Conservation (phyloP, 2,113 vertebrate species). For the Smithornis capensis region DNA sequence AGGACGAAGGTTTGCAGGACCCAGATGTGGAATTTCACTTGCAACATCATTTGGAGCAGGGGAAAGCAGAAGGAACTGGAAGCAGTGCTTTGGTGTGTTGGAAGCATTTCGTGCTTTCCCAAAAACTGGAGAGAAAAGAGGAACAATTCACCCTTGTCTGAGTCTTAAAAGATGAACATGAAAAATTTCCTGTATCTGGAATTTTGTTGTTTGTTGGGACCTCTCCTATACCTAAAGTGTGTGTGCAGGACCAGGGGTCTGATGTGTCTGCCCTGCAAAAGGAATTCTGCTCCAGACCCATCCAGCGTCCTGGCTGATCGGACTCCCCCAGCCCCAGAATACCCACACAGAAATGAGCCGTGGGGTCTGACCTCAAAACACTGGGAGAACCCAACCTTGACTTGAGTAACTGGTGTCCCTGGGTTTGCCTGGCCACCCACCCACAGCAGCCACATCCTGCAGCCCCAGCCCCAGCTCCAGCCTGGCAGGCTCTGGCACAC, state of each 20-base stretch:
- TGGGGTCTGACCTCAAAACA: background rate
- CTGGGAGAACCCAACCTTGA: background rate
- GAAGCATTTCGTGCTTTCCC: background rate
- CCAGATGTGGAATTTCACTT: slow-evolving; percentile 43
- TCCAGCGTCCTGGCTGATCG: rapidly evolving
- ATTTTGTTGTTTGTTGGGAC: rapidly evolving
- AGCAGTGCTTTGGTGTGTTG: background rate
- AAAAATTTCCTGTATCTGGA: background rate
- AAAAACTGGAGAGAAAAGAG: background rate
- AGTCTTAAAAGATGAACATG: background rate
- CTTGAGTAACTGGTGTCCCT: background rate
- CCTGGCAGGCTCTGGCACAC: background rate
- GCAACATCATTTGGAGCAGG: slow-evolving; percentile 16
- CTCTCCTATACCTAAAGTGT: background rate
- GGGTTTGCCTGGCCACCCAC: slow-evolving; percentile 21
- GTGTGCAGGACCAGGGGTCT: rapidly evolving
- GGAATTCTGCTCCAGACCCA: background rate
- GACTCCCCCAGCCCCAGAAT: background rate
- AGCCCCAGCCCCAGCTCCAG: background rate
- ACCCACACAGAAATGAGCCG: background rate
- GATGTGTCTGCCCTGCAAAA: background rate
- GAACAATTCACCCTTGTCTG: background rate
- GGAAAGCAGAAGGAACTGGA: background rate
- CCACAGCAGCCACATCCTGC: background rate
- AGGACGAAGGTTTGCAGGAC: slow-evolving; percentile 48